Evolutionary conservation across 2,113 vertebrate species (phyloP), one percentile per base, ranked within the genome.

Genomic region (Pluvianellus socialis): DNA sequence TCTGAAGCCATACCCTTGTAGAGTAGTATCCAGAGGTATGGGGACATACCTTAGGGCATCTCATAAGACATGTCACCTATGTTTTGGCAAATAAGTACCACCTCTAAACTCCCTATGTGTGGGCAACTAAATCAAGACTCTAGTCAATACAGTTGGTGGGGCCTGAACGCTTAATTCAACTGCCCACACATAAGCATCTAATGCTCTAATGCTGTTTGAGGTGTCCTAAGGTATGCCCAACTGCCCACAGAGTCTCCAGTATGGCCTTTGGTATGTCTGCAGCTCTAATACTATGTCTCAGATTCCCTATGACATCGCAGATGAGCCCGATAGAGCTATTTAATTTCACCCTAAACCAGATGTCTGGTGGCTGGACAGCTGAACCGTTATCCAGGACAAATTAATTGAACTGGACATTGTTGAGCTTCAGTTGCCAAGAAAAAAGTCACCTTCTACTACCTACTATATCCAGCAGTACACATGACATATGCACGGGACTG

Each of bases 301-400:
- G 53, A n/a, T 53, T 79, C 45, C 62, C n/a, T 45, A 0, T 59
- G 30, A 32, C 0, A 0, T 50, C 22, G 9, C 33, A 65, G 40
- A 26, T 45, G 8, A 91, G 5, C 3, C 23, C 24, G 2, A 1
- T 18, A 33, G 26, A 67, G 13, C 32, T 61, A 38, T 65, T 65
- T 61, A 23, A 47, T 50, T 49, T 86, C 24, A 74, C 8, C 21
- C n/a, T 53, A 17, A 85, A 86, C 30, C 50, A 87, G 55, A 33
- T 68, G 30, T 65, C 26, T 65, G 18, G 22, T 81, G 77, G 7
- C 9, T 58, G 56, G 55, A 74, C 27, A 90, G 66, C 16, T 38
- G 61, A 81, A 40, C 26, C 27, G 17, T 47, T 75, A 53, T 17
- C 14, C n/a, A 32, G 86, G 38, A 33, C 0, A 4, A 9, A 12